Percentiles rank a stretch among this genome's conserved stretches.
phyloP scores from a whole-genome alignment of 2,113 vertebrate genomes.

The Xyrauchen texanus region DNA sequence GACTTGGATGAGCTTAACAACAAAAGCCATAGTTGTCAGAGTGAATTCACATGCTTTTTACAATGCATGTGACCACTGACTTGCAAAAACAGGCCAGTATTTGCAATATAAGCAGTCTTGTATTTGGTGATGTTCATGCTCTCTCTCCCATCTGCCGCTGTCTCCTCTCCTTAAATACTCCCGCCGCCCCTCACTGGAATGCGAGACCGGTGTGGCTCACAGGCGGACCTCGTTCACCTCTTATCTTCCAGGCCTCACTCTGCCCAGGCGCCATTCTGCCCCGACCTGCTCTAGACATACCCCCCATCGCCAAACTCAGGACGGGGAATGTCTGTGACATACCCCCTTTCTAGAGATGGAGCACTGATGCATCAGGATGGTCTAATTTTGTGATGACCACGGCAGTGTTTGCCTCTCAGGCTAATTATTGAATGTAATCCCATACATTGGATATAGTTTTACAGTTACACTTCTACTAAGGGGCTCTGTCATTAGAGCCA shows the following conservation, averaged over 20 bases:
- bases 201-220: too few relatives aligned
- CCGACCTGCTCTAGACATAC: too few relatives aligned
- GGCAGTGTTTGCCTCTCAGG: not conserved
- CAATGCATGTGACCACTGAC: constrained; percentile 3
- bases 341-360: too few relatives aligned
- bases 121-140: not conserved
- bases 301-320: too few relatives aligned
- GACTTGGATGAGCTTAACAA: not conserved
- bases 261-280: too few relatives aligned
- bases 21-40: constrained; percentile 24
- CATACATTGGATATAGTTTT: constrained; percentile 34
- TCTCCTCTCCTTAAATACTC: too few relatives aligned
- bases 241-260: too few relatives aligned
- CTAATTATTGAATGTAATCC: constrained; percentile 53
- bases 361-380: too few relatives aligned
- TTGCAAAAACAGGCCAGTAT: not conserved
- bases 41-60: constrained; percentile 13
- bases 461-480: constrained; percentile 43
- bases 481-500: constrained; percentile 55
- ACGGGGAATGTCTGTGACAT: too few relatives aligned
- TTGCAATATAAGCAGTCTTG: not conserved
- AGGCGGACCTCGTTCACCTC: too few relatives aligned
- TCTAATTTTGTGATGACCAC: not conserved
- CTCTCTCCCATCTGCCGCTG: too few relatives aligned
- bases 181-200: too few relatives aligned